These are phyloP conservation scores for Dolichoris vasculosae DNA, from an alignment of 1,140 invertebrate species.

Conservation along the genomic window DNA sequence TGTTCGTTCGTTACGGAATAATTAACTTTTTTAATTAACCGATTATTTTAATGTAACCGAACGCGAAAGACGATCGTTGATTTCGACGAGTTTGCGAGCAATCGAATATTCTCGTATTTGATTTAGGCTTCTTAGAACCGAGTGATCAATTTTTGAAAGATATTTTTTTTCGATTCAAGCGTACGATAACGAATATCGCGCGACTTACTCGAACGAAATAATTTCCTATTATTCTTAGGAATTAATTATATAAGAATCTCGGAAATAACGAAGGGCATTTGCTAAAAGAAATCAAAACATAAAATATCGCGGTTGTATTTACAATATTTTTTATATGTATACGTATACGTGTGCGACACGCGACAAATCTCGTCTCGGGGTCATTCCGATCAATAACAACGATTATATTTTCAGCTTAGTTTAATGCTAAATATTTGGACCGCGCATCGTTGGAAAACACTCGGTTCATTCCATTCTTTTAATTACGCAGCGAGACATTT, in stretches of 20 bases:
- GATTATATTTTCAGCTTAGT: constrained; percentile 36
- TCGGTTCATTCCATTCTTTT: constrained; percentile 33
- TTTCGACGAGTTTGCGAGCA: too few relatives aligned
- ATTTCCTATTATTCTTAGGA: background rate
- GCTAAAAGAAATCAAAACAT: background rate
- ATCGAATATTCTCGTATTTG: too few relatives aligned
- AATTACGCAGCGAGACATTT: constrained; percentile 15
- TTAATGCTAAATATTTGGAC: constrained; percentile 21
- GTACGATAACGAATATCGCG: too few relatives aligned
- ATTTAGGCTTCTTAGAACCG: too few relatives aligned
- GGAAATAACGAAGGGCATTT: background rate
- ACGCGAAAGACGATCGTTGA: too few relatives aligned
- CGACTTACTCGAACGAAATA: background rate
- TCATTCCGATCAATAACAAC: constrained; percentile 51
- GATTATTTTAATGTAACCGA: too few relatives aligned
- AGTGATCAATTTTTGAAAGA: too few relatives aligned
- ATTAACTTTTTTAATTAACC: too few relatives aligned
- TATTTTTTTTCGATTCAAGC: too few relatives aligned
- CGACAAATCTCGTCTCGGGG: constrained; percentile 37
- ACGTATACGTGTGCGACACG: background rate
- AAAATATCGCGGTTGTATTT: constrained; percentile 23
- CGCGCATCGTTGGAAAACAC: background rate
- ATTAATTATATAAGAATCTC: background rate
- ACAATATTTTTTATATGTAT: constrained; percentile 29
- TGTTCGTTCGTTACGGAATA: too few relatives aligned